Conservation (phyloP, 2,797 vertebrate genomes). For the Dicrostonyx torquatus region DNA sequence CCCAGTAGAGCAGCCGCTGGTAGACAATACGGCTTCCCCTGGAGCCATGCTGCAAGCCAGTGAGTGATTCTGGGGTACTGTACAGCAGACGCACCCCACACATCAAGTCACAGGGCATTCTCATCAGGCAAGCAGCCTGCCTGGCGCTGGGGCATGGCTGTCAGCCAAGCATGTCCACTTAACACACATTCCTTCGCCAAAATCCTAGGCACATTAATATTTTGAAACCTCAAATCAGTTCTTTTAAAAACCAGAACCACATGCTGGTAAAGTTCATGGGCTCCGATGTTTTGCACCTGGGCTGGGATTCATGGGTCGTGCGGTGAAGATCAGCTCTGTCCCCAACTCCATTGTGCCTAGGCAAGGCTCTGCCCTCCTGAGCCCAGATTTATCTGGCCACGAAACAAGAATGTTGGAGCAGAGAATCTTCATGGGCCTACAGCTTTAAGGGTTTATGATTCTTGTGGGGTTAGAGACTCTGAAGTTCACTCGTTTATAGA, state of each 20-base stretch:
- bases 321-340: neutral
- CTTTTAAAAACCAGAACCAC: constrained; percentile 70
- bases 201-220: constrained; percentile 53
- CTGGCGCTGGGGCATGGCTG: constrained; percentile 43
- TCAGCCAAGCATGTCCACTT: constrained; percentile 50
- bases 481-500: constrained; percentile 68
- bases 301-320: neutral
- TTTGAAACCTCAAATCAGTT: constrained; percentile 67
- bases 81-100: neutral
- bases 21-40: neutral
- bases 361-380: neutral
- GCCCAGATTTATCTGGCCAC: neutral
- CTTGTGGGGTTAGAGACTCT: constrained; percentile 30
- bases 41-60: rapidly evolving
- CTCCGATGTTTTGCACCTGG: neutral
- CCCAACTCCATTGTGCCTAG: neutral
- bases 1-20: neutral
- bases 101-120: neutral
- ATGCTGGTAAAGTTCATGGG: constrained; percentile 5
- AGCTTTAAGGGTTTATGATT: constrained; percentile 38
- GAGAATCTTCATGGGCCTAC: neutral
- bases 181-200: constrained; percentile 55
- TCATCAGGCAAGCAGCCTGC: constrained; percentile 43
- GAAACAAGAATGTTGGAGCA: neutral
- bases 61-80: too few relatives aligned